Evolutionary conservation across 1,140 invertebrate genomes (phyloP).

Genomic region (Chlorops oryzae): DNA sequence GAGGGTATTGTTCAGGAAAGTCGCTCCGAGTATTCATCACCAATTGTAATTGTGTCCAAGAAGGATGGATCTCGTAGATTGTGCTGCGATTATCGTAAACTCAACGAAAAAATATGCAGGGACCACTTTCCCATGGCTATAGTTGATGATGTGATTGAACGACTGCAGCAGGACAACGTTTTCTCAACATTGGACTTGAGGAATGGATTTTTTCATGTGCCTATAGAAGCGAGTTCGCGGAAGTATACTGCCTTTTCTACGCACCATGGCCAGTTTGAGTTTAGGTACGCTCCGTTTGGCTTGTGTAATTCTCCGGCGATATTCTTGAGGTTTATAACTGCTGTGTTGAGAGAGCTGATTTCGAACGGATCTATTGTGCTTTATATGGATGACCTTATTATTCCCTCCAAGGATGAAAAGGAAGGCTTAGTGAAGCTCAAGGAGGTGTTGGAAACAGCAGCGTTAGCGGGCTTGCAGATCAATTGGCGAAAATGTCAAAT

Average conservation of each 20-base stretch:
- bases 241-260: slow-evolving; percentile 5
- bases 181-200: slow-evolving; percentile 19
- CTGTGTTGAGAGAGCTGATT: neutral
- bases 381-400: slow-evolving; percentile 10
- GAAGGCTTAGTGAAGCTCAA: slow-evolving; percentile 1
- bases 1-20: no score
- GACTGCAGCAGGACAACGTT: slow-evolving; percentile 13
- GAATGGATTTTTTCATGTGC: slow-evolving; percentile 12
- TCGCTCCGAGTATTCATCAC: no score
- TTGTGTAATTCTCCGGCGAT: slow-evolving; percentile 7
- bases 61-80: no score
- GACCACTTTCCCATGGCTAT: slow-evolving; percentile 18
- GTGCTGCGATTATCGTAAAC: slow-evolving; percentile 4
- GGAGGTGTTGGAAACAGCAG: slow-evolving; percentile 4
- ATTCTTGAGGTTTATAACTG: neutral
- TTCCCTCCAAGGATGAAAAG: neutral
- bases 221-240: neutral
- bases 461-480: neutral
- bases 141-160: no score
- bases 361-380: neutral
- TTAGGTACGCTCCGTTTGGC: neutral
- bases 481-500: slow-evolving; percentile 14
- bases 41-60: no score
- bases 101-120: slow-evolving; percentile 4
- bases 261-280: slow-evolving; percentile 7